Base-by-base conservation (phyloP, 2,113 vertebrate species). In the Mirounga angustirostris region DNA sequence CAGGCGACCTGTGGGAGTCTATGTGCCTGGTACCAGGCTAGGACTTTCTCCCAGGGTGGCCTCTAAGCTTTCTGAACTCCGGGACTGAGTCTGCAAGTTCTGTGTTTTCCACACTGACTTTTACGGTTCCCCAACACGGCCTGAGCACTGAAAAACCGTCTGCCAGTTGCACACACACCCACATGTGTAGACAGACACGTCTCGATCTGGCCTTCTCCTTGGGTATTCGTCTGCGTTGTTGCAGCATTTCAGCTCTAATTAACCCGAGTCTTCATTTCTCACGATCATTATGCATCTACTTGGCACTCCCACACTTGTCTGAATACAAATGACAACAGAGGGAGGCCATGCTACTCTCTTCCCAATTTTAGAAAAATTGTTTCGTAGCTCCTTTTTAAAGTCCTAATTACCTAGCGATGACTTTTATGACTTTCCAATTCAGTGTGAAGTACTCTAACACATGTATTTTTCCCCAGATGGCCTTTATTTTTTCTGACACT, bases 401-500 rank as follows among this genome's bases (percentile, higher is more conserved):
- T 92, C 65, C 89, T 76, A 61, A 69, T 89, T 69, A 71, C 52
- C 65, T n/a, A 90, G 61, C 43, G 85, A 46, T 71, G 24, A 46
- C 69, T 92, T 87, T 58, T 65, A 52, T 13, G 67, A 52, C 30
- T 93, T 89, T 78, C 52, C 46, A 50, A 50, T 50, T 36, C 13
- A 26, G 4, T 52, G 40, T 52, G 11, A 85, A 85, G 18, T 46
- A 65, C 18, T 59, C 63, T 52, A 58, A 26, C 4, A 63, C 24
- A 6, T 50, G 21, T 30, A 36, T 16, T 80, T 85, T 86, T 87
- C 61, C 56, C 58, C 50, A 50, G 67, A 61, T 2, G 81, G 81
- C 11, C 82, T 97, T 97, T 88, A 83, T 89, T 65, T 94, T 40
- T 83, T 80, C 89, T 95, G 61, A 91, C 52, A 76, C 52, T 33